Percentiles rank a stretch among this genome's conserved stretches.
Conservation (phyloP, 2,888 invertebrate species). For the Sminthurides aquaticus region DNA sequence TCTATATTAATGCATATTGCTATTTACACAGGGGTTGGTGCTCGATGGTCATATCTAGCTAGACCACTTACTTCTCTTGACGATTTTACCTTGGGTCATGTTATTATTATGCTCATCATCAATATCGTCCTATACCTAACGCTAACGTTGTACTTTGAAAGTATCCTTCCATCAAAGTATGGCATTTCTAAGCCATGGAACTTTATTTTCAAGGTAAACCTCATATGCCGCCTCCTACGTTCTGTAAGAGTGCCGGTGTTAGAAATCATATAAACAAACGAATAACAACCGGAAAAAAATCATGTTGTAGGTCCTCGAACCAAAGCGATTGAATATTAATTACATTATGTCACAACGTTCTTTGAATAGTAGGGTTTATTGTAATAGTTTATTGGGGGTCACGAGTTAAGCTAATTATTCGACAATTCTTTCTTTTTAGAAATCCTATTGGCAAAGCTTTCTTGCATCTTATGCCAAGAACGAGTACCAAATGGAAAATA, state of each 20-base stretch:
- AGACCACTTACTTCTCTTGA: conserved; percentile 45
- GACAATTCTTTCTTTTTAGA: conserved; percentile 6
- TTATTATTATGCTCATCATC: conserved; percentile 42
- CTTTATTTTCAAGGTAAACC: conserved; percentile 56
- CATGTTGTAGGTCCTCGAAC: too few relatives aligned
- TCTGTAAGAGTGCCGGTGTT: not conserved
- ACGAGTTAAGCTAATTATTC: too few relatives aligned
- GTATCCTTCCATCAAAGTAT: conserved; percentile 59
- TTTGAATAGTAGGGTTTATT: too few relatives aligned
- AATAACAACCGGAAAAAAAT: not conserved
- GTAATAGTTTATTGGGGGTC: too few relatives aligned
- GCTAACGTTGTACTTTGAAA: conserved; percentile 59
- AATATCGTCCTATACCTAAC: conserved; percentile 50
- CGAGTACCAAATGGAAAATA: conserved; percentile 6
- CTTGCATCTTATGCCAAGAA: not conserved
- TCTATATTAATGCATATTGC: conserved; percentile 1
- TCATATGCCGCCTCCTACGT: not conserved
- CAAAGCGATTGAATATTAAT: not conserved
- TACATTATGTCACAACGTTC: too few relatives aligned
- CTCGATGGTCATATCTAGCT: conserved; percentile 46
- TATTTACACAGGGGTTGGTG: conserved; percentile 45
- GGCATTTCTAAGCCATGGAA: conserved; percentile 61
- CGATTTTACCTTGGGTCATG: conserved; percentile 46
- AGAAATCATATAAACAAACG: not conserved
- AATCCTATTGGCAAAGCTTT: conserved; percentile 11